phyloP scores from a whole-genome alignment of 1,140 invertebrate species.

The Tetragonula clypearis region DNA sequence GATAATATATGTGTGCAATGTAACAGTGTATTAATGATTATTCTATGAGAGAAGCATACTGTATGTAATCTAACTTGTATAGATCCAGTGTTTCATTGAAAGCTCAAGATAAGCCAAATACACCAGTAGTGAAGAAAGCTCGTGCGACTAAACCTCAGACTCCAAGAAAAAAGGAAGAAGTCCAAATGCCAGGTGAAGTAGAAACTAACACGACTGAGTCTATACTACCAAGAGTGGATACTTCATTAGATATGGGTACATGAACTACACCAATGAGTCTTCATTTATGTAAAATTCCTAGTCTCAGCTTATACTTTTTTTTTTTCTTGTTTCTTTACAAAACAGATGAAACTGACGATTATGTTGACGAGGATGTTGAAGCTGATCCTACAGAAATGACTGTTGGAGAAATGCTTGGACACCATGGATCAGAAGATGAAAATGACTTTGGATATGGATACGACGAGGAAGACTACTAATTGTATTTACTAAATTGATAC shows the following conservation, averaged over 20 bases:
- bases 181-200: slow-evolving; percentile 23
- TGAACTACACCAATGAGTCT: background rate
- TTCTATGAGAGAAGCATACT: background rate
- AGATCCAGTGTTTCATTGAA: slow-evolving; percentile 14
- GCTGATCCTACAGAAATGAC: slow-evolving; percentile 78
- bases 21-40: background rate
- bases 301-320: slow-evolving; percentile 3
- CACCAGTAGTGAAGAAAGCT: slow-evolving; percentile 47
- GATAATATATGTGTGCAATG: background rate
- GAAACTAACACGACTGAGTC: slow-evolving; percentile 21
- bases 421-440: slow-evolving; percentile 70
- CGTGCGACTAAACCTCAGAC: slow-evolving; percentile 22
- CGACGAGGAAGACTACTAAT: slow-evolving; percentile 70
- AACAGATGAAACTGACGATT: slow-evolving; percentile 76
- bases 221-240: slow-evolving; percentile 19
- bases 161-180: slow-evolving; percentile 24
- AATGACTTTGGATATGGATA: slow-evolving; percentile 77
- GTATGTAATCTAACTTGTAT: slow-evolving; percentile 3
- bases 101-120: slow-evolving; percentile 14
- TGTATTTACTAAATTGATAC: background rate
- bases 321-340: slow-evolving; percentile 44
- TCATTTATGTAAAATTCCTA: slow-evolving; percentile 10
- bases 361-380: slow-evolving; percentile 79
- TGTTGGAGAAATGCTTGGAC: slow-evolving; percentile 80
- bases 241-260: slow-evolving; percentile 51